Percentiles rank a stretch among this genome's conserved stretches.
phyloP scores from a whole-genome alignment of 1,140 invertebrate genomes.

The Dendrolimus punctatus region DNA sequence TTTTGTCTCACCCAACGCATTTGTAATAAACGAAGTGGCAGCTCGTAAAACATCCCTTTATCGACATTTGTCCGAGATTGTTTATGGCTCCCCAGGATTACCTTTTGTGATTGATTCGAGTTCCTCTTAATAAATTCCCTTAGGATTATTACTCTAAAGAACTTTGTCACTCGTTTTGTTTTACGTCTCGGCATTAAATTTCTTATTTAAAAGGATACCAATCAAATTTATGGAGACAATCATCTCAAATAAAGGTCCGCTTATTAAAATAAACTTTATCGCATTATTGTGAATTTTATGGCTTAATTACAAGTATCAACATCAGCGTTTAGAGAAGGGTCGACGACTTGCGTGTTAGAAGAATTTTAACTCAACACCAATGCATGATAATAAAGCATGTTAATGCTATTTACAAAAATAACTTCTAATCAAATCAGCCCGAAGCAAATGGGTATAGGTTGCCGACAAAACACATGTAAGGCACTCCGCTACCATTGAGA shows the following conservation, averaged over 20 bases:
- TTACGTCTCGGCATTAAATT: conserved; percentile 37
- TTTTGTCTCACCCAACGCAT: conserved; percentile 41
- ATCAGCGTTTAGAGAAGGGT: conserved; percentile 2
- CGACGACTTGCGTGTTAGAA: too few species aligned
- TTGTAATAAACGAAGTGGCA: conserved; percentile 59
- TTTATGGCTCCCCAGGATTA: conserved; percentile 55
- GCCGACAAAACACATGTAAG: conserved; percentile 58
- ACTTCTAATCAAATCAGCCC: conserved; percentile 39
- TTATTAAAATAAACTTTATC: conserved; percentile 38
- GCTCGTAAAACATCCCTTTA: conserved; percentile 55
- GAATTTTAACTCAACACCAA: conserved; percentile 17
- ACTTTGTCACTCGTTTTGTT: conserved; percentile 37
- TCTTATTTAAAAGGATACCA: conserved; percentile 24
- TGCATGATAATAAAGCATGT: conserved; percentile 16
- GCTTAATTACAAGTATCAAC: conserved; percentile 13
- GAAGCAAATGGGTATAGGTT: conserved; percentile 53
- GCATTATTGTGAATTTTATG: conserved; percentile 14
- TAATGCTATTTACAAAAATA: conserved; percentile 33
- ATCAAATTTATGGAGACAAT: conserved; percentile 31
- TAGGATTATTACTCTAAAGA: conserved; percentile 23
- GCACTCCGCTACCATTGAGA: conserved; percentile 38
- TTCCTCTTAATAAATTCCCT: conserved; percentile 47
- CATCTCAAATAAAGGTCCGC: conserved; percentile 25
- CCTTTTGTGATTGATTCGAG: conserved; percentile 54
- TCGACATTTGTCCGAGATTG: conserved; percentile 49